These are phyloP conservation scores for Drosophila ananassae DNA, from an alignment of 1,140 invertebrate species.

Conservation along the genomic window DNA sequence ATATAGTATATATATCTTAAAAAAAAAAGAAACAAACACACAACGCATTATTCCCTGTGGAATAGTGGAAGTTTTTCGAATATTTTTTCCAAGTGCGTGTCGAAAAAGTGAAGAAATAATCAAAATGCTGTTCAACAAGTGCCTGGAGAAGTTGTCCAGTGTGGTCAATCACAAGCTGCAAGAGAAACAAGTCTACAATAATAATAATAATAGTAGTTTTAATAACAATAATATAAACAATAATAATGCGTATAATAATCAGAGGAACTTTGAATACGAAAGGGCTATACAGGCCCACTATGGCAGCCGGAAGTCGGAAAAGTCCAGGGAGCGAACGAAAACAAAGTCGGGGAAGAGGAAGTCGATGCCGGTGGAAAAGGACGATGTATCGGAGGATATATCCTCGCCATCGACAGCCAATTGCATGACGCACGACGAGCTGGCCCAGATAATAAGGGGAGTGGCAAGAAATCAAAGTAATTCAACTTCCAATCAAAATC, in stretches of 20 bases:
- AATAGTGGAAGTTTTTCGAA: slow-evolving; percentile 28
- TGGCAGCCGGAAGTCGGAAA: slow-evolving; percentile 21
- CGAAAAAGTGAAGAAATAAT: slow-evolving; percentile 14
- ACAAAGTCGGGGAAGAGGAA: background rate
- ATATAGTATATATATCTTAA: background rate
- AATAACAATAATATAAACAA: slow-evolving; percentile 35
- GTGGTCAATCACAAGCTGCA: slow-evolving; percentile 75
- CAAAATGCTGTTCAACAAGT: slow-evolving; percentile 82
- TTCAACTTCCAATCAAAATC: background rate
- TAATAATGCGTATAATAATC: slow-evolving; percentile 59
- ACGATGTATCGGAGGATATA: slow-evolving; percentile 3
- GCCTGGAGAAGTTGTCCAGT: slow-evolving; percentile 76
- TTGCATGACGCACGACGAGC: slow-evolving; percentile 73
- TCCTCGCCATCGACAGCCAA: slow-evolving; percentile 29
- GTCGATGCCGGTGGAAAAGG: background rate
- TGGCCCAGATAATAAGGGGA: slow-evolving; percentile 68
- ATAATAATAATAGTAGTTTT: slow-evolving; percentile 43
- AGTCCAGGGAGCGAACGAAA: background rate
- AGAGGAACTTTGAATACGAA: slow-evolving; percentile 68
- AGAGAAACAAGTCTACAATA: slow-evolving; percentile 64
- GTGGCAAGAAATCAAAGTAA: slow-evolving; percentile 33
- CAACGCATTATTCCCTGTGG: slow-evolving; percentile 29
- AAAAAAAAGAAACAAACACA: slow-evolving; percentile 9
- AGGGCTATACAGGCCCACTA: slow-evolving; percentile 67
- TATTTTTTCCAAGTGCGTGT: slow-evolving; percentile 21